Conservation (phyloP, 2,797 vertebrate genomes). For the Knipowitschia caucasica region DNA sequence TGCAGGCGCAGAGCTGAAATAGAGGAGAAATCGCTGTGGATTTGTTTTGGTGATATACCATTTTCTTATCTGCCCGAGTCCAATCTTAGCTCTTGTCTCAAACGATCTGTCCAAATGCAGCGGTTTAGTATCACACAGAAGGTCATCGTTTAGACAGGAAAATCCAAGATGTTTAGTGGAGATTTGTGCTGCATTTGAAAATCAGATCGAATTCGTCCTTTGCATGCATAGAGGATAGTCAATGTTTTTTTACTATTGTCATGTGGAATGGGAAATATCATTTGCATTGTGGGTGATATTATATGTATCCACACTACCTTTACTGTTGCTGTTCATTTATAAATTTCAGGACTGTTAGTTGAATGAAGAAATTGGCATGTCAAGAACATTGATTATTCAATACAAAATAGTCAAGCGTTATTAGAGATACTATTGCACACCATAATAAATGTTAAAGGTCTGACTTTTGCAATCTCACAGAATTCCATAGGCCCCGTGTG, state of each 20-base stretch:
- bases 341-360: no score
- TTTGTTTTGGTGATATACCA: conserved; percentile 20
- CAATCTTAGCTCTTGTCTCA: conserved; percentile 37
- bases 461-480: no score
- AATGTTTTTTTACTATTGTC: background rate
- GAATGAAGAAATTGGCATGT: no score
- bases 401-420: no score
- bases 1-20: conserved; percentile 29
- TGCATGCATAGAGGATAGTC: background rate
- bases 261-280: no score
- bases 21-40: conserved; percentile 61
- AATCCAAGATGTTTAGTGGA: conserved; percentile 7
- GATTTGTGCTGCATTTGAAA: background rate
- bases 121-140: conserved; percentile 24
- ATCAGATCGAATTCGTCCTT: background rate
- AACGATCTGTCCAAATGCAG: conserved; percentile 26
- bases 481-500: no score
- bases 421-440: no score
- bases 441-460: no score
- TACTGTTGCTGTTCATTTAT: no score
- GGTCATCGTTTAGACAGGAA: conserved; percentile 18
- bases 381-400: no score
- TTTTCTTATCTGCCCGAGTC: conserved; percentile 27
- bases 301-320: no score
- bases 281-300: no score